A percentile compares a stretch with the other conserved stretches of the same genome.
Conservation (phyloP, 2,797 vertebrate species). For the Chiroxiphia lanceolata region DNA sequence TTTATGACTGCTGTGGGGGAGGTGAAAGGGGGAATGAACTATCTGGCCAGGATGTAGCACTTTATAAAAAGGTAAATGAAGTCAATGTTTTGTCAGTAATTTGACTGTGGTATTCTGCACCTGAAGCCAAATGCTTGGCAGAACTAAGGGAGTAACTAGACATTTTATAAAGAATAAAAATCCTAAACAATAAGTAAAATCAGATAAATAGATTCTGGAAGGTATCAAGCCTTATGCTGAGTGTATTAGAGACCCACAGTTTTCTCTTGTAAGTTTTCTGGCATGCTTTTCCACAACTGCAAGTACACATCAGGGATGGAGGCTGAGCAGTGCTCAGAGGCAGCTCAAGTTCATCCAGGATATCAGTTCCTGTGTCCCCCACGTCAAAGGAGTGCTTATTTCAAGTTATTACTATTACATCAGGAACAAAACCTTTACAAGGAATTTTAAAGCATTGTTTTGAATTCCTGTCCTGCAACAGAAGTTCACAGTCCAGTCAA, state of each 20-base stretch:
- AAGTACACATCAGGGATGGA: neutral
- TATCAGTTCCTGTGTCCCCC: neutral
- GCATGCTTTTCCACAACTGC: neutral
- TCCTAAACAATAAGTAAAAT: neutral
- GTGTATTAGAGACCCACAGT: neutral
- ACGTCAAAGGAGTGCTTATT: neutral
- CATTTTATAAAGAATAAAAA: neutral
- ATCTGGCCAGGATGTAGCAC: neutral
- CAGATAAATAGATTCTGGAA: neutral
- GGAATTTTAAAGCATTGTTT: neutral
- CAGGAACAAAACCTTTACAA: neutral
- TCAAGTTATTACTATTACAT: neutral
- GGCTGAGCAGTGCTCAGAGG: neutral
- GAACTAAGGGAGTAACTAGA: neutral
- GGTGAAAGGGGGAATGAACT: neutral
- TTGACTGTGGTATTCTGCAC: neutral
- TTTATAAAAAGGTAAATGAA: conserved; percentile 7
- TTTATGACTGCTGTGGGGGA: neutral
- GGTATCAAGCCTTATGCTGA: neutral
- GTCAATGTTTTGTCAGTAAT: neutral
- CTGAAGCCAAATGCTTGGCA: neutral
- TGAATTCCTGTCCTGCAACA: neutral
- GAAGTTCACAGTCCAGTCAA: neutral
- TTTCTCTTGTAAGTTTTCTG: neutral
- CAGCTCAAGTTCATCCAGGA: neutral